Base-by-base conservation (phyloP, 2,113 vertebrate species). In the Ovis canadensis region DNA sequence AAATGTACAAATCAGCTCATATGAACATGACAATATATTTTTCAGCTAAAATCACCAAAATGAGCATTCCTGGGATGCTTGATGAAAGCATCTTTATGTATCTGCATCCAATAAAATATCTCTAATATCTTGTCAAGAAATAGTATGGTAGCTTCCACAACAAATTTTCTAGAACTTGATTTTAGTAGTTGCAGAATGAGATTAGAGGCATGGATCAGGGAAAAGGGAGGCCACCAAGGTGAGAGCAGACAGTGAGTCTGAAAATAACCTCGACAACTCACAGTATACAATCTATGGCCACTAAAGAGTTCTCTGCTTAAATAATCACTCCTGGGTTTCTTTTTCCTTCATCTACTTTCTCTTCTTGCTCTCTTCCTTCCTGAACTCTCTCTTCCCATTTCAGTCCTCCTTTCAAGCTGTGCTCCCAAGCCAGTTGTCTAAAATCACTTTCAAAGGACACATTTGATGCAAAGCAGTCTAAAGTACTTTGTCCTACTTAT, bases 371-470 rank as follows among this genome's bases (percentile, higher is more conserved):
- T 84, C 21, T 96, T 78, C 23, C 48, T 91, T 77, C 50, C 45
- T 45, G 13, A 84, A 33, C 11, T 81, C 59, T 77, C 43, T 80
- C 48, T 77, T 86, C 62, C 91, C 40, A 74, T 54, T 62, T 45
- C 29, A 89, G 62, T 74, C 33, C 50, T 83, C 67, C 82, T 95
- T 62, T 89, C 27, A 96, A 96, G 67, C 59, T 88, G n/a, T 90
- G 29, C 52, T 97, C 52, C 80, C 71, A 95, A 92, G 81, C 29
- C 21, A 82, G 59, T 84, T 82, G 33, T 36, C 60, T 91, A 87
- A 97, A 96, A 88, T 64, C 88, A 83, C 87, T 94, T 91, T 78
- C 60, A 83, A 96, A 87, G 81, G 36, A 71, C 48, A 21, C 83
- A 78, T 52, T 71, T 86, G 60, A 89, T 89, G 54, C 36, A 91